Conservation (phyloP, 2,113 vertebrate species). For the Trematocara zebra region DNA sequence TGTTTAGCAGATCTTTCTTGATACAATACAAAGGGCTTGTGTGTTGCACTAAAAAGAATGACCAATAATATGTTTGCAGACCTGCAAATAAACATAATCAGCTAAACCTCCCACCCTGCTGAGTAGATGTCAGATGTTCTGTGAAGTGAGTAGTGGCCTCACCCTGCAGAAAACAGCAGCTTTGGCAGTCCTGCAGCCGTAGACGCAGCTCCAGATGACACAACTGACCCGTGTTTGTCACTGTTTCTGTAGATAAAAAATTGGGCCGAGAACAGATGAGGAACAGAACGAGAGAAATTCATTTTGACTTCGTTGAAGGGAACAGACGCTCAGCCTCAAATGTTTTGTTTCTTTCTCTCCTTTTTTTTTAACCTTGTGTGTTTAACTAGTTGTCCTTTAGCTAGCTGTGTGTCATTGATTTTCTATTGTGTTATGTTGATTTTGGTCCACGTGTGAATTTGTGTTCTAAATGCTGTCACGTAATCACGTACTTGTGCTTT, state of each 20-base stretch:
- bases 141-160: not conserved
- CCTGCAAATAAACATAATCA: not conserved
- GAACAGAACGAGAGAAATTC: conserved; percentile 38
- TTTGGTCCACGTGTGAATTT: not conserved
- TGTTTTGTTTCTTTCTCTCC: not conserved
- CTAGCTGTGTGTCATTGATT: conserved; percentile 1
- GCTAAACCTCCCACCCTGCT: not conserved
- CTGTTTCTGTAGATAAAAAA: conserved; percentile 72
- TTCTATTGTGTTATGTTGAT: not conserved
- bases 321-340: not conserved
- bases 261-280: conserved; percentile 55
- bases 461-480: not conserved
- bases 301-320: not conserved
- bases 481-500: not conserved
- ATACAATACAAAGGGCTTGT: not conserved
- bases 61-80: not conserved
- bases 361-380: not conserved
- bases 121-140: not conserved
- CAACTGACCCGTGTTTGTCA: conserved; percentile 47
- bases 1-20: not conserved
- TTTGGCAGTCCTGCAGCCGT: not conserved
- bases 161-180: not conserved
- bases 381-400: not conserved
- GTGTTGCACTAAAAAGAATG: not conserved
- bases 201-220: not conserved